phyloP scores from a whole-genome alignment of 1,140 invertebrate genomes.

The Drosophila ficusphila region DNA sequence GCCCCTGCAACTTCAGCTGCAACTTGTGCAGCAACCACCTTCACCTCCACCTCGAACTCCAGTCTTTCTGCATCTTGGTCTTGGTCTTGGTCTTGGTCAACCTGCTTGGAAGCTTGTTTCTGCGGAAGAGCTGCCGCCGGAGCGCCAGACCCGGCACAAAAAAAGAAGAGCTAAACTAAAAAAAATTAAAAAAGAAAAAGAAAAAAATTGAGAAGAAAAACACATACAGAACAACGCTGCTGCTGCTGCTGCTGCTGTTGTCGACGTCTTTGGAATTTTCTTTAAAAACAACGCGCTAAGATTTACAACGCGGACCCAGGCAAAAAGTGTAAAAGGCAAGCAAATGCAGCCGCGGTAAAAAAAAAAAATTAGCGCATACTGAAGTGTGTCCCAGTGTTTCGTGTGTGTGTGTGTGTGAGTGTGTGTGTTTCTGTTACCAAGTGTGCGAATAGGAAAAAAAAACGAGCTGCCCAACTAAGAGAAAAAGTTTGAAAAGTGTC shows the following conservation, averaged over 20 bases:
- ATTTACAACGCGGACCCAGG: conserved; percentile 35
- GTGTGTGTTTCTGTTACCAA: conserved; percentile 3
- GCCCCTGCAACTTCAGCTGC: conserved; percentile 25
- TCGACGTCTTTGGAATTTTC: conserved; percentile 53
- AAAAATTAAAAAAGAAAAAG: neutral
- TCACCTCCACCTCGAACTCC: conserved; percentile 35
- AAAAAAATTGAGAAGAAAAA: neutral
- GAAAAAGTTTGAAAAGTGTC: conserved; percentile 79
- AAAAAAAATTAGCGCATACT: conserved; percentile 67
- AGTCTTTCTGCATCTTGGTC: conserved; percentile 12
- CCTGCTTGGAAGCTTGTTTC: conserved; percentile 74
- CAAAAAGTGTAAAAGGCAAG: conserved; percentile 46
- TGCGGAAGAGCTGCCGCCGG: conserved; percentile 65
- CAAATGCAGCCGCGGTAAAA: conserved; percentile 41
- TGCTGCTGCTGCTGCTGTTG: conserved; percentile 25
- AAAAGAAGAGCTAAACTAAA: too few species aligned
- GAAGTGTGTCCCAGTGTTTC: conserved; percentile 22
- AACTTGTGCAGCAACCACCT: conserved; percentile 26
- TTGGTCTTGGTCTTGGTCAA: conserved; percentile 24
- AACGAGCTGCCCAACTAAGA: conserved; percentile 63
- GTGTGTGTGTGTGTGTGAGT: conserved; percentile 9
- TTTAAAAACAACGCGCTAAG: conserved; percentile 50
- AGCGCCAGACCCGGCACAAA: conserved; percentile 51
- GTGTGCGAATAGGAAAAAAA: conserved; percentile 26
- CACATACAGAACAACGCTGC: conserved; percentile 35